A percentile compares a stretch with the other conserved stretches of the same genome.
phyloP scores from a whole-genome alignment of 2,113 vertebrate species.

The Vulpes lagopus region DNA sequence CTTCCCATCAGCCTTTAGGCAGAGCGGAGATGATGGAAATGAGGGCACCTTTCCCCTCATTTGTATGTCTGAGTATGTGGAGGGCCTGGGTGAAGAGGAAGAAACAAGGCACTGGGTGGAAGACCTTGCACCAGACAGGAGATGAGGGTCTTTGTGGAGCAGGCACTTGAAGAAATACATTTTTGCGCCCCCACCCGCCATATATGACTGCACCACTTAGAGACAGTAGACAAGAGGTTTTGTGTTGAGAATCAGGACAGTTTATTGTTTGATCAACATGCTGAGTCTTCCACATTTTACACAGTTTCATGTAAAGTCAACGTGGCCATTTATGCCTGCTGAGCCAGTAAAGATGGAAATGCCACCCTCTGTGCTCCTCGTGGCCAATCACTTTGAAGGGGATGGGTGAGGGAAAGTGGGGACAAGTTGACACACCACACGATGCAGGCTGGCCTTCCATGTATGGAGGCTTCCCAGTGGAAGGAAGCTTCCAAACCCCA shows the following conservation, averaged over 20 bases:
- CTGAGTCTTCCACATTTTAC: constrained; percentile 83
- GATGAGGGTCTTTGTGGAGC: neutral
- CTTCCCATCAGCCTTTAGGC: neutral
- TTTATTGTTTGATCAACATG: constrained; percentile 86
- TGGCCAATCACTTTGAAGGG: constrained; percentile 18
- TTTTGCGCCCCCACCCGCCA: neutral
- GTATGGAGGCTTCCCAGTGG: neutral
- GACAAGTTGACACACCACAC: neutral
- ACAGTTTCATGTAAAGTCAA: constrained; percentile 80
- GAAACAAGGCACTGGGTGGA: neutral
- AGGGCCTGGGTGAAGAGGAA: neutral
- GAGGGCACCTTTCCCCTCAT: neutral
- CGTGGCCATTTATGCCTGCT: constrained; percentile 65
- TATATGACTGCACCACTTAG: neutral
- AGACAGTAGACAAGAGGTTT: constrained; percentile 57
- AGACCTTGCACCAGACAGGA: neutral
- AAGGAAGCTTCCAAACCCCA: neutral
- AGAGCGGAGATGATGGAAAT: neutral
- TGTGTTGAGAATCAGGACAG: constrained; percentile 80
- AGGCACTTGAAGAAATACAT: neutral
- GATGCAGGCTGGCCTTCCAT: neutral
- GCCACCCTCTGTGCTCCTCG: constrained; percentile 52
- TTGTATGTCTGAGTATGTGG: neutral
- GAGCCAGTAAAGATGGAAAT: constrained; percentile 66
- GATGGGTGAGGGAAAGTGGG: neutral